These are phyloP conservation scores for Narcine bancroftii DNA, from an alignment of 2,113 vertebrate species.

Conservation along the genomic window DNA sequence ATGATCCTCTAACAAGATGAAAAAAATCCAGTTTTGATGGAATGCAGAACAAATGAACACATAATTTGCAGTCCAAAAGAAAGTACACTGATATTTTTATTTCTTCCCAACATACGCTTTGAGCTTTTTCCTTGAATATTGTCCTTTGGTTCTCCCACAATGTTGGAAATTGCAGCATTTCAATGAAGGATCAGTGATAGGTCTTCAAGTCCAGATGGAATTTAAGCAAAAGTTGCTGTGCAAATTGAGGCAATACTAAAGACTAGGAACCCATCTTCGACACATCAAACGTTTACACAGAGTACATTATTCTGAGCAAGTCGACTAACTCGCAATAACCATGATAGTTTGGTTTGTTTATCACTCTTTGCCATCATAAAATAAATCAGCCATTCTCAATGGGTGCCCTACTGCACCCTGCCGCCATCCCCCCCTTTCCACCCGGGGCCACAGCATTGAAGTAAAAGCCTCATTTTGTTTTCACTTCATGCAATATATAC, in stretches of 20 bases:
- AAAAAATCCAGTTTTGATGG: constrained; percentile 54
- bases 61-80: not conserved
- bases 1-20: constrained; percentile 32
- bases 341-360: not conserved
- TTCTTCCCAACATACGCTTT: too few species aligned
- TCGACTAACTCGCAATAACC: not conserved
- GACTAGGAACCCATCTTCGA: not conserved
- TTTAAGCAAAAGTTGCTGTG: not conserved
- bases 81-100: not conserved
- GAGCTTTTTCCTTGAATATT: not conserved
- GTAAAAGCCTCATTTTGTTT: too few species aligned
- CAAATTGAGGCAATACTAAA: not conserved
- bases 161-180: not conserved
- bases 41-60: constrained; percentile 65
- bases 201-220: not conserved
- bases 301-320: not conserved
- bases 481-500: too few species aligned
- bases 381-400: too few species aligned
- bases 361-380: not conserved
- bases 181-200: not conserved
- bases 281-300: not conserved
- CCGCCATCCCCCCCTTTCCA: too few species aligned
- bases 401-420: too few species aligned
- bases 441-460: too few species aligned
- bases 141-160: not conserved